phyloP scores from a whole-genome alignment of 2,797 vertebrate species.

The Bryconaethiops microstoma region DNA sequence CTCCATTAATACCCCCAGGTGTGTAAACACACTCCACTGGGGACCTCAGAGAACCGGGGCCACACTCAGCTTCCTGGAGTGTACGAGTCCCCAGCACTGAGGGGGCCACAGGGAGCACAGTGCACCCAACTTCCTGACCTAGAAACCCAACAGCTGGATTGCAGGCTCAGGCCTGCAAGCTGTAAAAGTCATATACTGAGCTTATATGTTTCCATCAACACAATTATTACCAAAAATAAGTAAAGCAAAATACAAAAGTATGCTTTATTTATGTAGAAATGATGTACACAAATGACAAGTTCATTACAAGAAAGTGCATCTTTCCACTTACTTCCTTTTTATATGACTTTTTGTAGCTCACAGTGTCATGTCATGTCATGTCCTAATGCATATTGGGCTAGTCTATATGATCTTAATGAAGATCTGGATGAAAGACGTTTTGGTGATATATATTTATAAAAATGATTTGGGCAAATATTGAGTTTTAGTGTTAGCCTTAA shows the following conservation, averaged over 20 bases:
- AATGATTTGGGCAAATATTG: too few species aligned
- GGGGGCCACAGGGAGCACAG: constrained; percentile 28
- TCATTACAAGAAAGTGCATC: too few species aligned
- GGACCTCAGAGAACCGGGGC: constrained; percentile 32
- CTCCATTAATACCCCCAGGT: constrained; percentile 64
- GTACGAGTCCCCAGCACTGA: constrained; percentile 4
- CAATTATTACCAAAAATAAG: not conserved
- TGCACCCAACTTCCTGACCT: constrained; percentile 30
- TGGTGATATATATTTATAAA: too few species aligned
- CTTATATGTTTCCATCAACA: not conserved
- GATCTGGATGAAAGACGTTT: too few species aligned
- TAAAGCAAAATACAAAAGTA: not conserved
- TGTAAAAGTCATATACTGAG: not conserved
- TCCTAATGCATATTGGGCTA: too few species aligned
- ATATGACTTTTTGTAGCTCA: not conserved
- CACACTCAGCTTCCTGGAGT: constrained; percentile 43
- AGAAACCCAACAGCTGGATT: constrained; percentile 39
- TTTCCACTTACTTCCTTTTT: not conserved
- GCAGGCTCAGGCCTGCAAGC: not conserved
- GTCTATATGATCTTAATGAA: too few species aligned
- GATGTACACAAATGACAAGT: too few species aligned
- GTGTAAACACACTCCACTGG: constrained; percentile 61
- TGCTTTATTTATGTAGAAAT: not conserved
- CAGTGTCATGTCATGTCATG: too few species aligned
- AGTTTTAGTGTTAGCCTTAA: too few species aligned